Percentiles rank a stretch among this genome's conserved stretches.
These are phyloP conservation scores for Girardia tigrina DNA, from an alignment of 2,888 invertebrate genomes.

Conservation along the genomic window DNA sequence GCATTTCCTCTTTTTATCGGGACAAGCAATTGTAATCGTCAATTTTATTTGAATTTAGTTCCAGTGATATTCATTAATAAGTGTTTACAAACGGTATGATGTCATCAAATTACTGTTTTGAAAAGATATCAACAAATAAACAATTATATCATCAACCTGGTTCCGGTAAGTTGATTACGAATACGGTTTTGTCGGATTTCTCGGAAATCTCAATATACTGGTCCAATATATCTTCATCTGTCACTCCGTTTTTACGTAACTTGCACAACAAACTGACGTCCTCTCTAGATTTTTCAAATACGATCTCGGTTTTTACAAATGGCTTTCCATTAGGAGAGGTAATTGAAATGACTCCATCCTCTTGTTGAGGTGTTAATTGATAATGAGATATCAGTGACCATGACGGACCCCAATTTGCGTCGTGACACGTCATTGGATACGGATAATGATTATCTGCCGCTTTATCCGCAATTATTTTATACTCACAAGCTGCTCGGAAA, in stretches of 20 bases:
- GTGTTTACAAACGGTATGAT: not conserved
- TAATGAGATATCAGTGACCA: conserved; percentile 37
- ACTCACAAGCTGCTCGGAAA: conserved; percentile 50
- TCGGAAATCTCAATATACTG: conserved; percentile 39
- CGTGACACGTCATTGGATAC: conserved; percentile 45
- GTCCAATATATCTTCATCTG: conserved; percentile 44
- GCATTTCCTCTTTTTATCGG: no score
- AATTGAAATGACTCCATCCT: conserved; percentile 41
- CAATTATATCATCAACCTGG: conserved; percentile 25
- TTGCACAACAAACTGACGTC: conserved; percentile 56
- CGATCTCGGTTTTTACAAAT: conserved; percentile 39
- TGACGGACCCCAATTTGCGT: conserved; percentile 50
- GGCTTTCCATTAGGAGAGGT: conserved; percentile 40
- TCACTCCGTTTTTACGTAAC: conserved; percentile 45
- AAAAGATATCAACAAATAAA: not conserved
- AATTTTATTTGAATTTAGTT: no score
- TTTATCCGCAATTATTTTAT: conserved; percentile 47
- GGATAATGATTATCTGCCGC: conserved; percentile 43
- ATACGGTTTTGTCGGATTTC: not conserved
- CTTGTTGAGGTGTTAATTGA: conserved; percentile 45
- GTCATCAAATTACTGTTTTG: no score
- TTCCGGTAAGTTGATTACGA: conserved; percentile 31
- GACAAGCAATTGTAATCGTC: no score
- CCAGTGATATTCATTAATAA: not conserved
- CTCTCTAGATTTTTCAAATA: conserved; percentile 57